Evolutionary conservation across 2,797 vertebrate species (phyloP).

Genomic region (Varecia variegata): DNA sequence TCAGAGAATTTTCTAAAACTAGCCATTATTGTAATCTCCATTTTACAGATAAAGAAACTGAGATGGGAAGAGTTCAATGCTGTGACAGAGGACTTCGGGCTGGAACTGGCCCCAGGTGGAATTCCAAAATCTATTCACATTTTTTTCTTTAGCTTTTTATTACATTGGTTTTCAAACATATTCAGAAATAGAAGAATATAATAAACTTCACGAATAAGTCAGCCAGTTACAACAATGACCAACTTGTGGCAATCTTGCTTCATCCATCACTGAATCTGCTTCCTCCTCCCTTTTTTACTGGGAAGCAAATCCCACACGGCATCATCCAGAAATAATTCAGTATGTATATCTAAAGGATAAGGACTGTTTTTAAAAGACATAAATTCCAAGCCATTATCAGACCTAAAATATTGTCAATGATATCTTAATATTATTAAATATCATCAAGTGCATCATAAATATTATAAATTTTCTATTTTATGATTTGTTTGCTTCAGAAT

Average conservation of each 20-base stretch:
- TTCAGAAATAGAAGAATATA: background rate
- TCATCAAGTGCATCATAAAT: background rate
- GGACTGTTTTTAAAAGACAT: background rate
- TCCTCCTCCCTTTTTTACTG: background rate
- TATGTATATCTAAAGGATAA: background rate
- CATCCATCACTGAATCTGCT: background rate
- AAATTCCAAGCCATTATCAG: background rate
- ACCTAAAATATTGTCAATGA: background rate
- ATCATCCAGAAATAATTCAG: background rate
- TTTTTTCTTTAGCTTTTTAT: background rate
- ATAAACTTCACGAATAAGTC: background rate
- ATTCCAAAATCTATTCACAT: background rate
- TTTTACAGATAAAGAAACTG: background rate
- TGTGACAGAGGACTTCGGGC: background rate
- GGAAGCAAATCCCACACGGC: background rate
- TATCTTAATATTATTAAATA: background rate
- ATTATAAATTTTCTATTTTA: background rate
- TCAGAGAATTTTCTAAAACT: background rate
- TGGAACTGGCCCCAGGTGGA: background rate
- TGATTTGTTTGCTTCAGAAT: background rate
- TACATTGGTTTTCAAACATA: background rate
- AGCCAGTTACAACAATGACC: background rate
- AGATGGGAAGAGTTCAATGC: background rate
- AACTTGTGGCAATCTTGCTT: background rate
- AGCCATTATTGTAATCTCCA: background rate